A percentile compares a stretch with the other conserved stretches of the same genome.
phyloP scores from a whole-genome alignment of 2,113 vertebrate species.

The Phaethornis superciliosus region DNA sequence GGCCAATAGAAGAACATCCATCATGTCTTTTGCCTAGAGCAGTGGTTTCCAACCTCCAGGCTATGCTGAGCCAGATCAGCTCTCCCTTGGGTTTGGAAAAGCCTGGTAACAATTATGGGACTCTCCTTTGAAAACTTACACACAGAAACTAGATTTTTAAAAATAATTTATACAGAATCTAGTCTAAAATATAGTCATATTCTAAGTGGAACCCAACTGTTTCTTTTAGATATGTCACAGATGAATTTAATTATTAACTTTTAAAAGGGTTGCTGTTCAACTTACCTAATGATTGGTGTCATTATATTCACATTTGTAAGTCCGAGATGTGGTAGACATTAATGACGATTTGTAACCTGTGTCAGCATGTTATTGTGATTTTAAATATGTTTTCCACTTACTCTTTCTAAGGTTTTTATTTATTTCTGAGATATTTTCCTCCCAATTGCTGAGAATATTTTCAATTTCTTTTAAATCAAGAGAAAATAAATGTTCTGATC shows the following conservation, averaged over 20 bases:
- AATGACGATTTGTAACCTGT: not conserved
- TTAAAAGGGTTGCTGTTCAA: not conserved
- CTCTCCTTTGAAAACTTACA: slow-evolving; percentile 34
- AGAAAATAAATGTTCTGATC: not conserved
- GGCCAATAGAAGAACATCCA: slow-evolving; percentile 36
- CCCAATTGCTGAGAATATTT: not conserved
- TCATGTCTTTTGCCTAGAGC: slow-evolving; percentile 66
- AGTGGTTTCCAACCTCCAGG: slow-evolving; percentile 60
- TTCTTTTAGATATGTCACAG: not conserved
- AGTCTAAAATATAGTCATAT: slow-evolving; percentile 20
- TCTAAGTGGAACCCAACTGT: not conserved
- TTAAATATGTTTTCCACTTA: not conserved
- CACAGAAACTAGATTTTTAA: not conserved
- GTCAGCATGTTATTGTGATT: not conserved
- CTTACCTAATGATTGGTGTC: not conserved
- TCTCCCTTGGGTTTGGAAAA: slow-evolving; percentile 32
- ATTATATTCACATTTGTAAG: not conserved
- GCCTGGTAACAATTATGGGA: slow-evolving; percentile 33
- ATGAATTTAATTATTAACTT: not conserved
- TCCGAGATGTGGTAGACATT: not conserved
- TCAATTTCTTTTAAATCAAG: not conserved
- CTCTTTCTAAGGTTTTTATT: not conserved
- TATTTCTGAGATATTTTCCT: not conserved
- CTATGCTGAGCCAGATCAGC: slow-evolving; percentile 35
- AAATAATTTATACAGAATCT: not conserved